phyloP scores from a whole-genome alignment of 2,888 invertebrate species.

The Melanophora roralis region DNA sequence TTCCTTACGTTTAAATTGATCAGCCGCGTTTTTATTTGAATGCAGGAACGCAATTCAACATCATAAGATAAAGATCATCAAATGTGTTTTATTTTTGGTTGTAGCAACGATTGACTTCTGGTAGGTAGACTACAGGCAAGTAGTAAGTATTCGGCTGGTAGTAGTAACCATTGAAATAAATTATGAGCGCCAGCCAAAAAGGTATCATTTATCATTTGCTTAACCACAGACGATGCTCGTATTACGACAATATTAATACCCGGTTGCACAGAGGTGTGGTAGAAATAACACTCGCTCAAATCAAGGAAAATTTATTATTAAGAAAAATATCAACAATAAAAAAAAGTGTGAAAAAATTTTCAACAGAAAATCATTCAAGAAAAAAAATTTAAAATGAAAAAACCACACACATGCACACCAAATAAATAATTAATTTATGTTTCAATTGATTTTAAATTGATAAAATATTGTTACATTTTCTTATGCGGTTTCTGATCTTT shows the following conservation, averaged over 20 bases:
- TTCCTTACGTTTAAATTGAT: constrained; percentile 50
- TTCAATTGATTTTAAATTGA: constrained; percentile 48
- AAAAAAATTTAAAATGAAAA: not conserved
- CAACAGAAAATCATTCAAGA: constrained; percentile 56
- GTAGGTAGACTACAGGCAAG: constrained; percentile 13
- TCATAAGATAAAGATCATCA: constrained; percentile 50
- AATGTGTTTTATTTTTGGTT: not conserved
- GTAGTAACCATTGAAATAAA: constrained; percentile 15
- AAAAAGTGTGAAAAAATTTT: constrained; percentile 60
- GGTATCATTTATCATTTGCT: constrained; percentile 58
- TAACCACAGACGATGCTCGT: constrained; percentile 25
- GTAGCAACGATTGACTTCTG: constrained; percentile 1
- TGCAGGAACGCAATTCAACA: constrained; percentile 54
- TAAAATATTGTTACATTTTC: constrained; percentile 21
- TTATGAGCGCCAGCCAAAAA: constrained; percentile 50
- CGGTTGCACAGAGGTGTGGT: constrained; percentile 53
- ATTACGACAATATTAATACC: constrained; percentile 3
- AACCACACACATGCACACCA: constrained; percentile 4
- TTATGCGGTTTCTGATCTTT: not conserved
- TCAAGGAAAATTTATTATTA: not conserved
- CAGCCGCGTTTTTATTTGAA: constrained; percentile 44
- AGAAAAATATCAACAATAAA: not conserved
- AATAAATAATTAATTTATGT: constrained; percentile 56
- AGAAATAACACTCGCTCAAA: constrained; percentile 40
- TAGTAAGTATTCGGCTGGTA: not conserved